Evolutionary conservation across 2,888 invertebrate species (phyloP).

Genomic region (Timema podura): DNA sequence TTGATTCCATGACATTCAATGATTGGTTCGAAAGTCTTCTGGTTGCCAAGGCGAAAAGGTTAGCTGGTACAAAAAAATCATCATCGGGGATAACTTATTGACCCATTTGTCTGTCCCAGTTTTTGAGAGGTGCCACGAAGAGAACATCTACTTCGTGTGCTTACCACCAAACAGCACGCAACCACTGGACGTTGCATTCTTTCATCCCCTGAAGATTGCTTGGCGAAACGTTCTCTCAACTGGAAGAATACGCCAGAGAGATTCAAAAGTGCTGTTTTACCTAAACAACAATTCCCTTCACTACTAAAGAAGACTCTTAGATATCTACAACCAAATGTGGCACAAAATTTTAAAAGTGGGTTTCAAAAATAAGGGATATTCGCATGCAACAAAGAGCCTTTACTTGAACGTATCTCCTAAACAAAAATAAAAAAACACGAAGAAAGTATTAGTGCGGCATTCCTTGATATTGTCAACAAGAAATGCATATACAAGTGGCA

Average conservation of each 20-base stretch:
- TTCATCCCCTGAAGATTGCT: neutral
- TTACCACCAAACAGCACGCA: slow-evolving; percentile 3
- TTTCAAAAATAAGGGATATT: slow-evolving; percentile 7
- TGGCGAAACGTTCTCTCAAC: neutral
- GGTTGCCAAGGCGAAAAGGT: slow-evolving; percentile 30
- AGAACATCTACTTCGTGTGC: slow-evolving; percentile 7
- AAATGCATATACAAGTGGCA: neutral
- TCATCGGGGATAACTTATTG: slow-evolving; percentile 6
- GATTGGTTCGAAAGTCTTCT: slow-evolving; percentile 36
- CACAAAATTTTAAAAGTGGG: neutral
- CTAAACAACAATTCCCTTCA: slow-evolving; percentile 3
- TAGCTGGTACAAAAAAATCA: neutral
- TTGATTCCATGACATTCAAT: slow-evolving; percentile 35
- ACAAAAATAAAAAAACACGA: neutral
- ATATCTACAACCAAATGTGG: neutral
- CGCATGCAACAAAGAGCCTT: neutral
- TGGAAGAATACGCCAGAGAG: neutral
- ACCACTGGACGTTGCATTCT: slow-evolving; percentile 5
- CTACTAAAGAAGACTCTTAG: neutral
- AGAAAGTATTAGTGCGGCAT: neutral
- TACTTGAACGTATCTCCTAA: neutral
- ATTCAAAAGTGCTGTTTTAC: neutral
- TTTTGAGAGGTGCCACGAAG: neutral
- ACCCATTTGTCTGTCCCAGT: neutral
- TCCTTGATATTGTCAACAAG: neutral